Conservation (phyloP, 1,140 invertebrate genomes). For the Odontomachus brunneus region DNA sequence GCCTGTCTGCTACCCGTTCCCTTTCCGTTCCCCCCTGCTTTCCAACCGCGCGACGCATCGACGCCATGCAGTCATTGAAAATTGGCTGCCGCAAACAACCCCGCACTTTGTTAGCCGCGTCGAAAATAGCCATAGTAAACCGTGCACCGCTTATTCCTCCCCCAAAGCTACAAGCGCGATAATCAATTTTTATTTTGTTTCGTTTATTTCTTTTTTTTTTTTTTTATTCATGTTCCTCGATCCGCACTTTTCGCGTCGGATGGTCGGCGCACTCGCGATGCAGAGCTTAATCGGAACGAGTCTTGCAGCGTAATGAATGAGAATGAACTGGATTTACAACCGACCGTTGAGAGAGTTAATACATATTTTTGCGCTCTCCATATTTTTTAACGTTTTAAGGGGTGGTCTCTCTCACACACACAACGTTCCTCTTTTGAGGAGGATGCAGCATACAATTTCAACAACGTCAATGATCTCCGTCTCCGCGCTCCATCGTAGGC, state of each 20-base stretch:
- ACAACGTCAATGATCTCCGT: neutral
- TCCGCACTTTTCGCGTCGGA: neutral
- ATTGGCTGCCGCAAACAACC: slow-evolving; percentile 49
- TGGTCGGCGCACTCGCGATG: too few relatives aligned
- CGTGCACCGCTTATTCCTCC: slow-evolving; percentile 20
- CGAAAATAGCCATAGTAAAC: slow-evolving; percentile 31
- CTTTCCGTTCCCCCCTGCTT: neutral
- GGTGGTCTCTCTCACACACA: neutral
- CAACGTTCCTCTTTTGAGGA: neutral
- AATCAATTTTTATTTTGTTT: slow-evolving; percentile 8
- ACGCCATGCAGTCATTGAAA: slow-evolving; percentile 56
- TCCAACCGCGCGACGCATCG: slow-evolving; percentile 19
- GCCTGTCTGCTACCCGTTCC: too few relatives aligned
- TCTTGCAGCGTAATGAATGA: too few relatives aligned
- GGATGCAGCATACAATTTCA: neutral
- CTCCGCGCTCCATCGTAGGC: neutral
- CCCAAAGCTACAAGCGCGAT: slow-evolving; percentile 17
- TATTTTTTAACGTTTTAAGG: too few relatives aligned
- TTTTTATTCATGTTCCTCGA: too few relatives aligned
- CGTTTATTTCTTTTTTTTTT: slow-evolving; percentile 13
- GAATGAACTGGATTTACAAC: too few relatives aligned
- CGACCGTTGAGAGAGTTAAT: too few relatives aligned
- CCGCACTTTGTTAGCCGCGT: slow-evolving; percentile 54
- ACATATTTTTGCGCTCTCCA: too few relatives aligned
- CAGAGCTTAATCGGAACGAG: too few relatives aligned